Conservation (phyloP, 2,113 vertebrate species). For the Eupsittula cactorum region DNA sequence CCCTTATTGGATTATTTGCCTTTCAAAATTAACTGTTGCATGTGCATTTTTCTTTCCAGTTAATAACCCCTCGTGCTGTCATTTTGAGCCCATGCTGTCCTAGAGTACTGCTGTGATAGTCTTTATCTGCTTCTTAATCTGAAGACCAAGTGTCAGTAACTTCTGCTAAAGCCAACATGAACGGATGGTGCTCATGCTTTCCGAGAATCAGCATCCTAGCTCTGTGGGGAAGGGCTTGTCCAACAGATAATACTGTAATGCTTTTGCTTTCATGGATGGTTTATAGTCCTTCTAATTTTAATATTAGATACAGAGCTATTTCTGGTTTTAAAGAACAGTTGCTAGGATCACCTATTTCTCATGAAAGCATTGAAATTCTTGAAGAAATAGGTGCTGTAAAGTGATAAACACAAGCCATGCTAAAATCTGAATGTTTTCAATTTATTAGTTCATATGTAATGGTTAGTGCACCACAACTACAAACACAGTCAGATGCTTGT, state of each 20-base stretch:
- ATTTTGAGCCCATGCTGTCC: background rate
- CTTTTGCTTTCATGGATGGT: background rate
- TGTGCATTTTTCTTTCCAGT: background rate
- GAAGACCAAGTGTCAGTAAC: background rate
- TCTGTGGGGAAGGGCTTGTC: background rate
- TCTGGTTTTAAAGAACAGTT: background rate
- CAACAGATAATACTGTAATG: background rate
- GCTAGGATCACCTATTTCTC: background rate
- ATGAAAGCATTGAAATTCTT: background rate
- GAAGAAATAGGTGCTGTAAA: background rate
- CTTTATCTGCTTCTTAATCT: background rate
- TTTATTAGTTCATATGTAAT: background rate
- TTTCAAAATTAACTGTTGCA: background rate
- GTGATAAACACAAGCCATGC: background rate
- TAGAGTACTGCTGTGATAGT: background rate
- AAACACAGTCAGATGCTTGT: background rate
- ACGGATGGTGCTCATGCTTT: rapidly evolving
- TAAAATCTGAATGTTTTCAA: background rate
- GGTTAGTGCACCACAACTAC: background rate
- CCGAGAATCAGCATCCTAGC: background rate
- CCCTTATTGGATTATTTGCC: background rate
- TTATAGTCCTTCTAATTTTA: background rate
- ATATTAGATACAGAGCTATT: background rate
- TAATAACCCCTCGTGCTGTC: background rate
- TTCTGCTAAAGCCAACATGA: background rate